Conservation (phyloP, 2,888 invertebrate genomes). For the Cantharis rufa region DNA sequence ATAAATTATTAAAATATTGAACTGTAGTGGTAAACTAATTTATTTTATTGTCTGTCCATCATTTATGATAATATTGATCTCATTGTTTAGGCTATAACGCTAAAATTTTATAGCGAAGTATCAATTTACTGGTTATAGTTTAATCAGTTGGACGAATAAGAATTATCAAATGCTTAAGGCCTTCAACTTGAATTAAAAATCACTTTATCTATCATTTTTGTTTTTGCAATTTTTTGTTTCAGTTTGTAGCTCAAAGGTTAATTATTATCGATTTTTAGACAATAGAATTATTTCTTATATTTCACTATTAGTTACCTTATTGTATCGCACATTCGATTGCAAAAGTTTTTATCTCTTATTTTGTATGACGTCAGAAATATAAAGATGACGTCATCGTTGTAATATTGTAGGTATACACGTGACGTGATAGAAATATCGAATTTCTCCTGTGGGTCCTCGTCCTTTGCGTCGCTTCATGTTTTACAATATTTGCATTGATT, state of each 20-base stretch:
- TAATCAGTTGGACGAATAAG: not conserved
- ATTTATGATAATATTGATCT: not conserved
- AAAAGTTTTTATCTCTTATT: not conserved
- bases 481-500: not conserved
- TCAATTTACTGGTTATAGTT: not conserved
- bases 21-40: not conserved
- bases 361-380: slow-evolving; percentile 12
- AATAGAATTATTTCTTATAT: not conserved
- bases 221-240: not conserved
- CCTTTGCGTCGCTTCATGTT: slow-evolving; percentile 6
- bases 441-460: slow-evolving; percentile 36
- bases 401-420: slow-evolving; percentile 31
- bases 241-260: not conserved
- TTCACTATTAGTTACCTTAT: not conserved
- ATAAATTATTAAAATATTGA: not conserved
- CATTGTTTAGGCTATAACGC: not conserved
- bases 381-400: slow-evolving; percentile 33
- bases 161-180: not conserved
- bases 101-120: not conserved
- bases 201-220: too few relatives aligned
- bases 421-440: slow-evolving; percentile 33
- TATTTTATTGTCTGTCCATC: not conserved
- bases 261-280: not conserved
- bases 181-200: not conserved
- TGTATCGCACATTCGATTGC: not conserved